These are phyloP conservation scores for Eriosoma lanigerum DNA, from an alignment of 1,140 invertebrate species.

Conservation along the genomic window DNA sequence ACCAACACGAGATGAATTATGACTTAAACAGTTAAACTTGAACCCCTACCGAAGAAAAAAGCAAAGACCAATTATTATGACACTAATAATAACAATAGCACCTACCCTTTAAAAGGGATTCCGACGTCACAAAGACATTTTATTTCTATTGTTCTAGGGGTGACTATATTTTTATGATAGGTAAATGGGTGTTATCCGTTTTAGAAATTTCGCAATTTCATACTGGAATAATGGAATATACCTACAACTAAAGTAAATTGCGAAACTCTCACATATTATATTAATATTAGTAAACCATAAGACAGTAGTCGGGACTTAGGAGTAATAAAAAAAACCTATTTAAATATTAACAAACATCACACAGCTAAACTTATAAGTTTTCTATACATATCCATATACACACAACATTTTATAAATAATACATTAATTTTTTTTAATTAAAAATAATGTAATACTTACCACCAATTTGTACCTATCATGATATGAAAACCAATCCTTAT, in stretches of 20 bases:
- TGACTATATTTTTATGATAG: background rate
- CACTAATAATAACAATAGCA: background rate
- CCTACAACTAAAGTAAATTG: background rate
- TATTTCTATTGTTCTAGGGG: background rate
- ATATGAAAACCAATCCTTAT: background rate
- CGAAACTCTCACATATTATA: background rate
- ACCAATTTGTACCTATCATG: background rate
- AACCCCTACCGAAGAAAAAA: constrained; percentile 1
- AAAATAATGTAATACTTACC: background rate
- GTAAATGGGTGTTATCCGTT: background rate
- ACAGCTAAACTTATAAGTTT: too few species aligned
- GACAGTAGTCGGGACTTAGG: too few species aligned
- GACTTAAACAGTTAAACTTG: background rate
- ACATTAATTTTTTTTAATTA: too few species aligned
- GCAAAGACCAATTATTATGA: background rate
- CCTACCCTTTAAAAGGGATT: background rate
- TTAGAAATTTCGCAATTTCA: background rate
- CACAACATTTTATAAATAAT: too few species aligned
- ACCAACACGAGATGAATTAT: background rate
- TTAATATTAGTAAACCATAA: background rate
- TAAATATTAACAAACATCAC: too few species aligned
- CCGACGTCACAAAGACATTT: constrained; percentile 3
- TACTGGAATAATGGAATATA: background rate
- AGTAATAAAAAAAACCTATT: too few species aligned
- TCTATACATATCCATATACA: too few species aligned